Base-by-base conservation (phyloP, 64 coral and sea anemone species). In the Porites lutea region DNA sequence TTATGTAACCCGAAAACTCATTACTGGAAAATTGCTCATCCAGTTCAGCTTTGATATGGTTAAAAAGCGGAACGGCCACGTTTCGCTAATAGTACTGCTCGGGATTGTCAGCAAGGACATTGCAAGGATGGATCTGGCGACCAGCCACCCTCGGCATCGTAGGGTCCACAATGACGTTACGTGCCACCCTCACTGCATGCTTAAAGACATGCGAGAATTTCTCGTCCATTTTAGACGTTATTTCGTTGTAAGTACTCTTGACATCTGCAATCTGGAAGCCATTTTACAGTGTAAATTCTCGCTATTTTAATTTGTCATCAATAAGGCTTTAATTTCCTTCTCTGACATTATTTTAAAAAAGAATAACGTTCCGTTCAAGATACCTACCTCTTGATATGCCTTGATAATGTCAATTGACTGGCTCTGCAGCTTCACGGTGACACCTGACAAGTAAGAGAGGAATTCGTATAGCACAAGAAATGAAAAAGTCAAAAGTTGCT, bases 391-490 rank as follows among this genome's bases (percentile, higher is more conserved):
- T 77, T 86, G 59, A 80, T 93, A 93, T 70, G 75, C 75, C 45
- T 80, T 93, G 52, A 88, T 88, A 61, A 88, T 72, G 65, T 88
- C 75, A 21, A 93, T 79, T 61, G 92, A 79, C 72, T 52, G 48
- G 37, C 92, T 84, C 77, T 88, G 92, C 43, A 93, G 77, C 52
- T 93, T 93, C 74, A 87, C 73, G 66, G 75, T 93, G 74, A 93
- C 71, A 21, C 92, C 92, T 61, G 69, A 81, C 66, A 89, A 80
- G 66, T 94, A 77, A 18, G 86, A 94, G 18, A 94, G 45, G 77
- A 89, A 94, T 78, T 94, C 86, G 86, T 94, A 83, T 16, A 94
- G 63, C 70, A 94, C 86, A 77, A 94, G 92, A 48, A 94, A 75
- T 51, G 92, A 80, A 4, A 90, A 94, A 90, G 44, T 94, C 86